These are phyloP conservation scores for Hephaestus fuliginosus DNA, from an alignment of 2,797 vertebrate species.

Conservation along the genomic window DNA sequence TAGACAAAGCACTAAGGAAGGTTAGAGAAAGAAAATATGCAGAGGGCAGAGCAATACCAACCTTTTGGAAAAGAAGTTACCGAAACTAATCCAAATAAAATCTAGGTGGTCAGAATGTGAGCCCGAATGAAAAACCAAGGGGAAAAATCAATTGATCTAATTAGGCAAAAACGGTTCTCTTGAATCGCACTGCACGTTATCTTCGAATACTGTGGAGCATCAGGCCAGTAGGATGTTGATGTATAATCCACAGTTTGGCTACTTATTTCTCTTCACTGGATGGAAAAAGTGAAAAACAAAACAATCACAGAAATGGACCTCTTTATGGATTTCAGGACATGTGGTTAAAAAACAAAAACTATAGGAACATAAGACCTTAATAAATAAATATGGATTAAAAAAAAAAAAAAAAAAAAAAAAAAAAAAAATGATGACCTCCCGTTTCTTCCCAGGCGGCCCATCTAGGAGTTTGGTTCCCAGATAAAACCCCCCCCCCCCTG, in stretches of 20 bases:
- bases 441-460: too few species aligned
- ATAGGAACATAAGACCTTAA: slow-evolving; percentile 56
- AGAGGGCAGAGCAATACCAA: slow-evolving; percentile 99
- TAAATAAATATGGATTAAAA: slow-evolving; percentile 24
- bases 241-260: slow-evolving; percentile 82
- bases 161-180: slow-evolving; percentile 72
- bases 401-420: too few species aligned
- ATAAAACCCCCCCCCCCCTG: too few species aligned
- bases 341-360: slow-evolving; percentile 42
- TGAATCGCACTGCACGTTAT: slow-evolving; percentile 74
- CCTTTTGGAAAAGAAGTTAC: slow-evolving; percentile 99
- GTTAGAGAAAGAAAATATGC: slow-evolving; percentile 92
- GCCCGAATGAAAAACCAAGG: slow-evolving; percentile 88
- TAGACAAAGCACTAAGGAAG: slow-evolving; percentile 88
- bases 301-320: slow-evolving; percentile 69
- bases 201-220: slow-evolving; percentile 77
- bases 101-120: slow-evolving; percentile 94
- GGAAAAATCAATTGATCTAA: slow-evolving; percentile 75
- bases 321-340: slow-evolving; percentile 73
- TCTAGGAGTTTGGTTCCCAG: too few species aligned
- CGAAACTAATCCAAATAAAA: slow-evolving; percentile 98
- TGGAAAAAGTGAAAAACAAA: slow-evolving; percentile 78
- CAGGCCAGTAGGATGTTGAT: slow-evolving; percentile 74
- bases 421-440: too few species aligned
- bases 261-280: slow-evolving; percentile 76